Conservation (phyloP, 2,113 vertebrate species). For the Entosphenus tridentatus region DNA sequence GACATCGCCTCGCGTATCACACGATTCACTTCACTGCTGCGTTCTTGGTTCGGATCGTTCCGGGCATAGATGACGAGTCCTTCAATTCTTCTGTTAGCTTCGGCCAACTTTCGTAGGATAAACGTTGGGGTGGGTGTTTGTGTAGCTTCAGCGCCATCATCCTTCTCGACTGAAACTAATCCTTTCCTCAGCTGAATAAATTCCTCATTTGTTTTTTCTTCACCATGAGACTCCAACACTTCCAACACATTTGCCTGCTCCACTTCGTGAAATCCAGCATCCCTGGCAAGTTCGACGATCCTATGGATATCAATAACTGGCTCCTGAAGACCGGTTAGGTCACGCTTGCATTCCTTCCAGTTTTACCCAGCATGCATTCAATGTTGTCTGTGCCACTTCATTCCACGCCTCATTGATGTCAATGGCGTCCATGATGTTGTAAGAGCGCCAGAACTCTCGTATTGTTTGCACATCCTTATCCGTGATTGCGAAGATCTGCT, state of each 20-base stretch:
- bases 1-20: no score
- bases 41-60: no score
- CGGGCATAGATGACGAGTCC: no score
- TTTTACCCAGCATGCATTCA: slow-evolving; percentile 4
- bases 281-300: neutral
- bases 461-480: slow-evolving; percentile 1
- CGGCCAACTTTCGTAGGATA: no score
- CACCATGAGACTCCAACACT: neutral
- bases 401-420: slow-evolving; percentile 5
- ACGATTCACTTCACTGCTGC: no score
- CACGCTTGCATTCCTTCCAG: neutral
- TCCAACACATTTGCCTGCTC: neutral
- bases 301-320: neutral
- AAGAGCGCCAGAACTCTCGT: slow-evolving; percentile 6
- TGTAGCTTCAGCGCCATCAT: no score
- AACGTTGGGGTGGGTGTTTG: no score
- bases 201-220: neutral
- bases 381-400: slow-evolving; percentile 2
- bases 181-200: no score
- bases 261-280: slow-evolving; percentile 4
- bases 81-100: no score
- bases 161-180: no score
- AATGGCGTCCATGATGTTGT: slow-evolving; percentile 9
- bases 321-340: neutral
- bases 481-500: neutral